These are phyloP conservation scores for Nematolebias whitei DNA, from an alignment of 2,113 vertebrate species.

Conservation along the genomic window DNA sequence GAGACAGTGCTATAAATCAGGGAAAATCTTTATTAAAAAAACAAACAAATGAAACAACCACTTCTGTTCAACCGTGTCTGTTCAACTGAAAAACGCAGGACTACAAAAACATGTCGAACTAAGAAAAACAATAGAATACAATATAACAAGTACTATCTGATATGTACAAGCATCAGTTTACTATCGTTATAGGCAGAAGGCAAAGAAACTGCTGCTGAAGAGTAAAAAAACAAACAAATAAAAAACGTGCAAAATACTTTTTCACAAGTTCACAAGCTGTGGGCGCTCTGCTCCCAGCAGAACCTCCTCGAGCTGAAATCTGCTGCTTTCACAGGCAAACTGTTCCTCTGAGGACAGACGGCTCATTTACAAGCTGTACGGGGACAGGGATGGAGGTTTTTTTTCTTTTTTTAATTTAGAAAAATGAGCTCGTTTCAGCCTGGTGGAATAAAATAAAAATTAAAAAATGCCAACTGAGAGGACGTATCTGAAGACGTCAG, in stretches of 20 bases:
- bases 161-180: constrained; percentile 79
- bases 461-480: constrained; percentile 31
- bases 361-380: constrained; percentile 43
- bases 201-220: constrained; percentile 70
- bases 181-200: constrained; percentile 78
- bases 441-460: no score
- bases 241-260: constrained; percentile 76
- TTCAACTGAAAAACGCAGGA: constrained; percentile 78
- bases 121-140: constrained; percentile 66
- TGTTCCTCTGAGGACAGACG: constrained; percentile 35
- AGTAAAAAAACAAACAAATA: constrained; percentile 75
- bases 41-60: constrained; percentile 77
- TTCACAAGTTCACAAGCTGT: constrained; percentile 69
- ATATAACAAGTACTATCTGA: constrained; percentile 77
- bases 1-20: constrained; percentile 65
- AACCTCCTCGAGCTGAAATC: constrained; percentile 15
- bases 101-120: constrained; percentile 81
- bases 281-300: constrained; percentile 17
- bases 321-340: constrained; percentile 24
- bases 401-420: neutral
- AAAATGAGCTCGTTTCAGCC: constrained; percentile 61
- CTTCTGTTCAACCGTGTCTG: constrained; percentile 73
- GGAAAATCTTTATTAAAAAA: constrained; percentile 75
- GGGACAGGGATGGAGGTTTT: neutral
- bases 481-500: constrained; percentile 18